Base-by-base conservation (phyloP, 2,113 vertebrate genomes). In the Thalassarche chlororhynchos region DNA sequence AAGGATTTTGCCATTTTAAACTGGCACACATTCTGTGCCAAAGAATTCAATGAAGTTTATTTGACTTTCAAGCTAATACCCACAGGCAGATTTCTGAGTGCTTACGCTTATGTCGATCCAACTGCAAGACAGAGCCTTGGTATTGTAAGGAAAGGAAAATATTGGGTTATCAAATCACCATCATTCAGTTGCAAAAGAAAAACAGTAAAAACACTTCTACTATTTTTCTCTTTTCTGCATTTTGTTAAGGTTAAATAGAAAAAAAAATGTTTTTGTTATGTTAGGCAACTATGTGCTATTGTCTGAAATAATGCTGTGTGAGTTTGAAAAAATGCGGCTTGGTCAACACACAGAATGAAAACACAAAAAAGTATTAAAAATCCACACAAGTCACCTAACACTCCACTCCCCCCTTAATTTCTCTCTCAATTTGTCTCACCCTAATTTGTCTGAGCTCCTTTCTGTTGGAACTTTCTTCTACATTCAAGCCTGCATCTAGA, bases 61-160 rank as follows among this genome's bases (percentile, higher is more conserved):
- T 97, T 97, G 95, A 95, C 72, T 96, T 97, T 89, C 89, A 97
- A 93, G 85, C 40, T 93, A 95, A 96, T 96, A 95, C 84, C 96
- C 89, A 88, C 77, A 85, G 94, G 96, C 89, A 96, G 95, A 90
- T 95, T 93, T 95, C 93, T 96, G 89, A 91, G 95, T 34, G 82
- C 90, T 94, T 94, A 87, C 0, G 4, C 66, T 85, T 78, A 55
- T 60, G 78, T 94, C 0, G 3, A 83, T 94, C 70, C 87, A 87
- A 70, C 84, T 93, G 87, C 66, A 85, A 83, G 91, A 55, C 44
- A 83, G 46, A 91, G 75, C 46, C 38, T 74, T 70, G 66, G 91
- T 94, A 93, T 80, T 83, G 87, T 74, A 92, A 94, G 68, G 68
- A 83, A 85, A 95, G 75, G 62, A 96, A 97, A 95, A 97, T 90